Conservation (phyloP, 2,113 vertebrate genomes). For the Taurulus bubalis region DNA sequence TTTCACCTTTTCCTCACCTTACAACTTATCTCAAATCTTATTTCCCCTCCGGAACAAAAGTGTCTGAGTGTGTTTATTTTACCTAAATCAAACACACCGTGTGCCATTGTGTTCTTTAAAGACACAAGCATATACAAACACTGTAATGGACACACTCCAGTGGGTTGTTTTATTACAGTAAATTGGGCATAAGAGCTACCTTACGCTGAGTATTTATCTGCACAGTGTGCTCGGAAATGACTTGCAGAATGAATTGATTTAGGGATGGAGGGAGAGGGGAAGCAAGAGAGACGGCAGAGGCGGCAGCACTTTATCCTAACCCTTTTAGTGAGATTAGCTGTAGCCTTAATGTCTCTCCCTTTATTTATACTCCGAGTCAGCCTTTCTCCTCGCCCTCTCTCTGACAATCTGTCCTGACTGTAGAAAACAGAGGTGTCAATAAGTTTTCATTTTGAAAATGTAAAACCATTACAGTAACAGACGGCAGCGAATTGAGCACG, state of each 20-base stretch:
- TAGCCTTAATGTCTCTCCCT: conserved; percentile 78
- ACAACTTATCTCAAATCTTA: conserved; percentile 55
- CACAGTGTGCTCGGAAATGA: conserved; percentile 68
- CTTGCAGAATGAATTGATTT: conserved; percentile 75
- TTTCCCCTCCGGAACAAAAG: conserved; percentile 33
- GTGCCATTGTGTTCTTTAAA: conserved; percentile 22
- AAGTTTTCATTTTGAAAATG: conserved; percentile 29
- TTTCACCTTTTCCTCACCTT: conserved; percentile 53
- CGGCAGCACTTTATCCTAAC: conserved; percentile 77
- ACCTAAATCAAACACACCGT: conserved; percentile 45
- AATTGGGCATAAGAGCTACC: conserved; percentile 59
- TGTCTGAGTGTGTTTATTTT: background rate
- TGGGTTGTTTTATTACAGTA: conserved; percentile 59
- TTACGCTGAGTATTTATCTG: conserved; percentile 62
- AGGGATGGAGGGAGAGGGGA: conserved; percentile 56
- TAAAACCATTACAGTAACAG: conserved; percentile 8
- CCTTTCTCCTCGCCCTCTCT: conserved; percentile 42
- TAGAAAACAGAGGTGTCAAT: conserved; percentile 39
- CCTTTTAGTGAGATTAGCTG: conserved; percentile 87
- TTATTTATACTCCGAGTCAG: conserved; percentile 84
- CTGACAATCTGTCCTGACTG: conserved; percentile 26
- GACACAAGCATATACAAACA: conserved; percentile 23
- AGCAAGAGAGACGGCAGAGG: conserved; percentile 49
- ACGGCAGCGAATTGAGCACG: background rate
- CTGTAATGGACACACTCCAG: conserved; percentile 26